phyloP scores from a whole-genome alignment of 1,140 invertebrate species.

The Apis mellifera region Amel_HAv3.1 CM009931.2:15544001-15544500 shows the following conservation, averaged over 20 bases:
- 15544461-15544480: too few species aligned
- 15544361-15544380: conserved; percentile 27
- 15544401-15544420: neutral
- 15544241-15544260: conserved; percentile 38
- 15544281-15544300: conserved; percentile 7
- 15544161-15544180: neutral
- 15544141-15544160: neutral
- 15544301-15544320: neutral
- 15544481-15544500: too few species aligned
- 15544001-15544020: too few species aligned
- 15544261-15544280: conserved; percentile 46
- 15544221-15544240: conserved; percentile 7
- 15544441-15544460: too few species aligned
- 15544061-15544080: neutral
- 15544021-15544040: conserved; percentile 47
- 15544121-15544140: neutral
- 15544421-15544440: neutral
- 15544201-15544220: conserved; percentile 13
- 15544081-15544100: neutral
- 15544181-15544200: neutral
- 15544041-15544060: too few species aligned
- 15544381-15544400: neutral
- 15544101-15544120: neutral
- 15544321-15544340: neutral
- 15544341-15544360: conserved; percentile 35